Conservation (phyloP, 2,888 invertebrate species). For the Archaeoteleia sp. region DNA sequence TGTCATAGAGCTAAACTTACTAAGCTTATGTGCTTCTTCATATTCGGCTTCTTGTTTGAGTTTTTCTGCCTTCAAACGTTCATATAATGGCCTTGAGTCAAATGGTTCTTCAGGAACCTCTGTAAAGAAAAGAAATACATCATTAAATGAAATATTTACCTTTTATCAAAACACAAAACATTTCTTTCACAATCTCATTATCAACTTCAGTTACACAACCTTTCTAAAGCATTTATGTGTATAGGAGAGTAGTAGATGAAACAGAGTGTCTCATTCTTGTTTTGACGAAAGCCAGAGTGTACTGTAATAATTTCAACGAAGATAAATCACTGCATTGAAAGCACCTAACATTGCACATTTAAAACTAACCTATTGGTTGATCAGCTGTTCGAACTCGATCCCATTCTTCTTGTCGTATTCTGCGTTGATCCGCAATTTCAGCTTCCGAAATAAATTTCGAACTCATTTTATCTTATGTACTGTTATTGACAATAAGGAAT, state of each 20-base stretch:
- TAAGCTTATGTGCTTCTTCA: slow-evolving; percentile 96
- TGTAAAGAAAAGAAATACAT: slow-evolving; percentile 71
- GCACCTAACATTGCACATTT: neutral
- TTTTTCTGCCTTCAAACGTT: slow-evolving; percentile 94
- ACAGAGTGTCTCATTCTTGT: too few species aligned
- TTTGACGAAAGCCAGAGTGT: too few species aligned
- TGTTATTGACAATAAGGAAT: too few species aligned
- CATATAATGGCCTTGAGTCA: slow-evolving; percentile 91
- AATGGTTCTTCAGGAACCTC: slow-evolving; percentile 92
- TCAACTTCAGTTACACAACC: too few species aligned
- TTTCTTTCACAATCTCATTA: too few species aligned
- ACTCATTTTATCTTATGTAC: slow-evolving; percentile 89
- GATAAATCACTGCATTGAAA: too few species aligned
- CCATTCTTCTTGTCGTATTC: slow-evolving; percentile 95
- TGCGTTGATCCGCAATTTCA: slow-evolving; percentile 87
- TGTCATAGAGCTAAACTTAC: slow-evolving; percentile 79
- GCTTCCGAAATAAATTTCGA: slow-evolving; percentile 93
- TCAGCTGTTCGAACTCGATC: slow-evolving; percentile 93
- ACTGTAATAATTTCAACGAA: too few species aligned
- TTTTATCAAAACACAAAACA: neutral
- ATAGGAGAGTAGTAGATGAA: too few species aligned
- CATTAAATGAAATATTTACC: neutral
- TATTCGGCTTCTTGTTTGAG: slow-evolving; percentile 93
- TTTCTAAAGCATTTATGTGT: too few species aligned
- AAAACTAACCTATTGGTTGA: slow-evolving; percentile 88